Conservation (phyloP, 2,888 invertebrate species). For the Pantelozetes paolii region DNA sequence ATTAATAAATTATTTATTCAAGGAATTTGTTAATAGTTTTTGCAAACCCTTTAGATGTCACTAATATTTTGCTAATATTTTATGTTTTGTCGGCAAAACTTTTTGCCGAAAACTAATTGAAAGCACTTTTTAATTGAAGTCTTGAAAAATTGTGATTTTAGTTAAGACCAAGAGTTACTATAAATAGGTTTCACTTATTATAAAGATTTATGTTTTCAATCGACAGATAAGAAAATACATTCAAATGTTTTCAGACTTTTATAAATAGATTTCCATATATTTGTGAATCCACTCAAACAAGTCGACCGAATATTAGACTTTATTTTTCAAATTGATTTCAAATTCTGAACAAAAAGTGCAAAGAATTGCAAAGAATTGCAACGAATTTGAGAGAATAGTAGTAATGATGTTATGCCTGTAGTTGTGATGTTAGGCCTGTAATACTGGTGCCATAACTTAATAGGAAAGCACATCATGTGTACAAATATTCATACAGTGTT, state of each 20-base stretch:
- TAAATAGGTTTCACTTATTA: background rate
- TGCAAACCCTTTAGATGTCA: background rate
- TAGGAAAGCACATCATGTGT: background rate
- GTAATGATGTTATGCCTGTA: background rate
- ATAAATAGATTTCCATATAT: background rate
- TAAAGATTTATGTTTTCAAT: conserved; percentile 1
- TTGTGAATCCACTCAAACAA: background rate
- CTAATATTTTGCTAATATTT: background rate
- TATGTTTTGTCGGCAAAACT: background rate
- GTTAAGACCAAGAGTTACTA: background rate
- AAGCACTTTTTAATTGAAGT: conserved; percentile 3
- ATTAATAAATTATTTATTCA: too few relatives aligned
- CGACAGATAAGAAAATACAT: background rate
- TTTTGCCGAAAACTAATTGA: background rate
- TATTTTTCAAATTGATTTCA: background rate
- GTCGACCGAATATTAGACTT: background rate
- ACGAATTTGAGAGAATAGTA: background rate
- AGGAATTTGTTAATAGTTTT: background rate
- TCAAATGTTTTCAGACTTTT: background rate
- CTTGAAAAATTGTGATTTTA: background rate
- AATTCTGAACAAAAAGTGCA: too few relatives aligned
- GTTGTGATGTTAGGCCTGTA: too few relatives aligned
- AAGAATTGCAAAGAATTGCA: too few relatives aligned
- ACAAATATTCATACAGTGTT: conserved; percentile 4
- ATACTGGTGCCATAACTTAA: background rate